phyloP scores from a whole-genome alignment of 2,797 vertebrate species.

The Nasua narica region DNA sequence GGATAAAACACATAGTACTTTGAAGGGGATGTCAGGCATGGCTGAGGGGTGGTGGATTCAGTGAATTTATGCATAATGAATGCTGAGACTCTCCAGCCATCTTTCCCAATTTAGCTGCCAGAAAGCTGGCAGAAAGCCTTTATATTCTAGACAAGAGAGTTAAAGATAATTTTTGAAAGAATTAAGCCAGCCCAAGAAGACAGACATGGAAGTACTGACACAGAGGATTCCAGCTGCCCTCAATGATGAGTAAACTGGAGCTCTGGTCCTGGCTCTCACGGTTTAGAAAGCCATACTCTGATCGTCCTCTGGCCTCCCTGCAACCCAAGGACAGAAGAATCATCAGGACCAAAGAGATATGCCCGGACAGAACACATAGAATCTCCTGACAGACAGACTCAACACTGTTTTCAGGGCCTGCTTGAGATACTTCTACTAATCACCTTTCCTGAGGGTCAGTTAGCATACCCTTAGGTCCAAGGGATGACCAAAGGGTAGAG shows the following conservation, averaged over 20 bases:
- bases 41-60: not conserved
- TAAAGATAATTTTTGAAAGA: not conserved
- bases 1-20: not conserved
- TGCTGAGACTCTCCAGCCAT: not conserved
- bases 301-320: not conserved
- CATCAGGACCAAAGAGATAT: not conserved
- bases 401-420: not conserved
- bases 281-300: not conserved
- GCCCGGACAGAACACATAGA: not conserved
- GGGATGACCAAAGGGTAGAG: not conserved
- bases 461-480: not conserved
- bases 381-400: not conserved
- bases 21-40: not conserved
- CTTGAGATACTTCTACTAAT: not conserved
- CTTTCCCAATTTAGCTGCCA: conserved; percentile 5
- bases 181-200: not conserved
- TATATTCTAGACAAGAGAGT: not conserved
- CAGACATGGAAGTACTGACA: not conserved
- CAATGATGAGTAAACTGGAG: not conserved
- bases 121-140: not conserved
- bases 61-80: conserved; percentile 1
- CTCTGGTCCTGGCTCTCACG: not conserved
- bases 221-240: not conserved
- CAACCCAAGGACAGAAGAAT: not conserved
- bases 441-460: not conserved